These are phyloP conservation scores for Seladonia tumulorum DNA, from an alignment of 2,888 invertebrate genomes.

Conservation along the genomic window DNA sequence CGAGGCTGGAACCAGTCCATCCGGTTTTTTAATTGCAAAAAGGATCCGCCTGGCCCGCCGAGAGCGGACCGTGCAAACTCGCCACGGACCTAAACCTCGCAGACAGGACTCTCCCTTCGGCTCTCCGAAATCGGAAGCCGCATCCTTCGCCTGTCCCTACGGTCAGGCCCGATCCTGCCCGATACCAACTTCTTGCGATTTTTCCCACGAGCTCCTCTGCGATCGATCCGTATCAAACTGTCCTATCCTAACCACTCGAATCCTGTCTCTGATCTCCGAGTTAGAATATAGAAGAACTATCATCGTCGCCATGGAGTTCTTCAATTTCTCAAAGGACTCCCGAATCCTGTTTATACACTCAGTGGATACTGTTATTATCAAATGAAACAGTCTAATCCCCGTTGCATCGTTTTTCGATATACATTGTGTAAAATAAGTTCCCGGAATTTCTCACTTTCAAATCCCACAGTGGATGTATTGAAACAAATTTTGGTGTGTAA, in stretches of 20 bases:
- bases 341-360: background rate
- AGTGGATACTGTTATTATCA: too few species aligned
- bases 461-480: too few species aligned
- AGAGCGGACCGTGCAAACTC: conserved; percentile 57
- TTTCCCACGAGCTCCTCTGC: background rate
- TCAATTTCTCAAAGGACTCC: background rate
- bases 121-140: conserved; percentile 40
- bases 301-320: background rate
- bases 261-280: background rate
- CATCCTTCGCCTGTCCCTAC: conserved; percentile 2
- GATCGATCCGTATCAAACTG: background rate
- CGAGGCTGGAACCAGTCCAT: conserved; percentile 82
- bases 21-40: conserved; percentile 84
- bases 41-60: conserved; percentile 75
- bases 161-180: background rate
- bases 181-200: background rate
- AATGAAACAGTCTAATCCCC: background rate
- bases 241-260: background rate
- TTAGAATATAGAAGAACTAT: too few species aligned
- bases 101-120: conserved; percentile 49
- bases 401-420: too few species aligned
- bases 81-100: conserved; percentile 60
- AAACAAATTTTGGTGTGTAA: too few species aligned
- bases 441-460: too few species aligned
- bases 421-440: too few species aligned